Evolutionary conservation across 2,888 invertebrate species (phyloP).

Genomic region (Invenusta paracnida): DNA sequence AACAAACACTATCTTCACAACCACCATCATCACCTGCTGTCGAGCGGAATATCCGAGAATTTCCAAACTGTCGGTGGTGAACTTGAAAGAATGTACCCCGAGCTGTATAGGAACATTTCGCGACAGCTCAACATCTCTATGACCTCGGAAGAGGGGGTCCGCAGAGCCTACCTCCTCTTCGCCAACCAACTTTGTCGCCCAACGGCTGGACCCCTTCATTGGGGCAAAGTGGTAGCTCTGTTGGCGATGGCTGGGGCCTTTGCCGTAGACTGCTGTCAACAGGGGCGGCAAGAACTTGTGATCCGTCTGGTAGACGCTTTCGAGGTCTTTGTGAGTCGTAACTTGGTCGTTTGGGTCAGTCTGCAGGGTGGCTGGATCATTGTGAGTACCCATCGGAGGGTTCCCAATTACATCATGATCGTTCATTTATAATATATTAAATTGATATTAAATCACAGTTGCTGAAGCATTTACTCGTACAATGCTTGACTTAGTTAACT

Average conservation of each 20-base stretch:
- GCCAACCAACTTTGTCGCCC: conserved; percentile 71
- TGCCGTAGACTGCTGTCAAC: conserved; percentile 73
- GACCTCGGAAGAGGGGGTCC: conserved; percentile 60
- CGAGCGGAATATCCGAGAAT: conserved; percentile 51
- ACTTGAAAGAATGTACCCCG: conserved; percentile 74
- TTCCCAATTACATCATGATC: too few relatives aligned
- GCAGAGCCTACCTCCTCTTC: conserved; percentile 68
- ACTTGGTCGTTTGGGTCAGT: conserved; percentile 73
- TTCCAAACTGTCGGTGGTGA: conserved; percentile 69
- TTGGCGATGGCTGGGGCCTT: conserved; percentile 77
- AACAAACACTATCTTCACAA: too few relatives aligned
- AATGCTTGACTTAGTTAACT: too few relatives aligned
- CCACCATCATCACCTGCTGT: not conserved
- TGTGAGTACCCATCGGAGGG: conserved; percentile 39
- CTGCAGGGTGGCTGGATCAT: conserved; percentile 80
- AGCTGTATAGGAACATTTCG: conserved; percentile 66
- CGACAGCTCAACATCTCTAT: conserved; percentile 59
- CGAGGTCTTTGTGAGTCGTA: conserved; percentile 70
- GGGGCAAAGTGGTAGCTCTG: conserved; percentile 68
- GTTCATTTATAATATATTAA: too few relatives aligned
- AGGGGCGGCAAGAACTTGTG: conserved; percentile 74
- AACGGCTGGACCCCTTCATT: conserved; percentile 53
- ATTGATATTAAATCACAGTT: too few relatives aligned
- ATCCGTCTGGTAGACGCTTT: conserved; percentile 74
- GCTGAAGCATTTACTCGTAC: too few relatives aligned